Evolutionary conservation across 1,140 invertebrate species (phyloP).

Genomic region (Mizuhopecten yessoensis): DNA sequence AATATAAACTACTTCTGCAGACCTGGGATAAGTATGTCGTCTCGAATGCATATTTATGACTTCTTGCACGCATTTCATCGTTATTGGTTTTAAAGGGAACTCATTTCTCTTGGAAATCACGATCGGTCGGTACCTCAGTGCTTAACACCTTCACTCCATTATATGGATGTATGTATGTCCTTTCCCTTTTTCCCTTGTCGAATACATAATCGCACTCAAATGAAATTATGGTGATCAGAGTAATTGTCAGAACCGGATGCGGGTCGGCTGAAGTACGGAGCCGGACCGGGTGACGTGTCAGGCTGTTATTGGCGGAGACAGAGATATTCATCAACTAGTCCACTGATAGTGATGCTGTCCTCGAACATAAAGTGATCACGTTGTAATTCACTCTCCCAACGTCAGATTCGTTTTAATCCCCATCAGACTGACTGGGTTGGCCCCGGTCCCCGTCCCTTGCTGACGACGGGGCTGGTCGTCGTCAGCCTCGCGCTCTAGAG

Average conservation of each 20-base stretch:
- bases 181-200: background rate
- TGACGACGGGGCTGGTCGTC: conserved; percentile 21
- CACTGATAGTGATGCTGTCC: conserved; percentile 23
- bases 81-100: background rate
- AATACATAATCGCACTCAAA: conserved; percentile 19
- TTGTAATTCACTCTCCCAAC: conserved; percentile 16
- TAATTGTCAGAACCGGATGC: conserved; percentile 23
- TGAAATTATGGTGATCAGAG: conserved; percentile 27
- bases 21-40: background rate
- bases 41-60: background rate
- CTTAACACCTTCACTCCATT: conserved; percentile 19
- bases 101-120: background rate
- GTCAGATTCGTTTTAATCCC: conserved; percentile 33
- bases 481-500: background rate
- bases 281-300: background rate
- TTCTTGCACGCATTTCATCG: background rate
- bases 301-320: background rate
- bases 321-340: background rate
- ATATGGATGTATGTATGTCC: conserved; percentile 18
- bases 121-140: background rate
- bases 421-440: background rate
- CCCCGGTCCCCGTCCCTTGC: conserved; percentile 16
- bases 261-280: conserved; percentile 20
- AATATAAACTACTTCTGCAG: background rate
- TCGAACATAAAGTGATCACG: conserved; percentile 24